These are phyloP conservation scores for Barbus barbus DNA, from an alignment of 2,113 vertebrate genomes.

Conservation along the genomic window DNA sequence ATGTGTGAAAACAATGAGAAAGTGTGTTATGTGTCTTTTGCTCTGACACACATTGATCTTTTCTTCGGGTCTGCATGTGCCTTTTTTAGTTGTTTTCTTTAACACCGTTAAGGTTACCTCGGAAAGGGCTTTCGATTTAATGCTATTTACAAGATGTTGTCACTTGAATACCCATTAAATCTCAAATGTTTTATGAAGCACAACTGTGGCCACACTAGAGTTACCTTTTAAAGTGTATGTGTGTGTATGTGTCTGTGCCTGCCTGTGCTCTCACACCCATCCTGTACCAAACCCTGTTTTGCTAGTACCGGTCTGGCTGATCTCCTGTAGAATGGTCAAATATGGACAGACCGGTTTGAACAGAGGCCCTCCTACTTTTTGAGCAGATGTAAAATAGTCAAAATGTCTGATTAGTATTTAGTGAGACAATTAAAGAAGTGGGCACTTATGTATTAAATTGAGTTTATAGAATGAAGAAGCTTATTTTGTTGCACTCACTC, in stretches of 20 bases:
- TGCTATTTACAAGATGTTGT: slow-evolving; percentile 29
- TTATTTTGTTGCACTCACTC: not conserved
- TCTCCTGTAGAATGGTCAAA: slow-evolving; percentile 18
- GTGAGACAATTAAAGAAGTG: too few species aligned
- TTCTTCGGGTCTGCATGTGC: not conserved
- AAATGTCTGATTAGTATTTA: not conserved
- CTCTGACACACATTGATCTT: not conserved
- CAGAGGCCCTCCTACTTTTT: not conserved
- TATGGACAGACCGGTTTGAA: not conserved
- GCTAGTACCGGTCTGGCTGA: not conserved
- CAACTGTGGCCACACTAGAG: not conserved
- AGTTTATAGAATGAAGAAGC: not conserved
- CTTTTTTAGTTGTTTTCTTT: not conserved
- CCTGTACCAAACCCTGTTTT: slow-evolving; percentile 20
- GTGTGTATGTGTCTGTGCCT: not conserved
- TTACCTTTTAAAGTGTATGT: not conserved
- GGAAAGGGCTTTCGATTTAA: slow-evolving; percentile 13
- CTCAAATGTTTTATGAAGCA: slow-evolving; percentile 26
- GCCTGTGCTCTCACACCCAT: not conserved
- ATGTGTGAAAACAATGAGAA: not conserved
- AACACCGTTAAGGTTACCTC: not conserved
- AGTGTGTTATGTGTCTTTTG: not conserved
- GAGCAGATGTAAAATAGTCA: slow-evolving; percentile 1
- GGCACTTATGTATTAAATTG: not conserved
- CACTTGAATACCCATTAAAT: slow-evolving; percentile 6